Percentiles rank a stretch among this genome's conserved stretches.
Conservation (phyloP, 2,888 invertebrate species). For the Cyclophora albipunctata region DNA sequence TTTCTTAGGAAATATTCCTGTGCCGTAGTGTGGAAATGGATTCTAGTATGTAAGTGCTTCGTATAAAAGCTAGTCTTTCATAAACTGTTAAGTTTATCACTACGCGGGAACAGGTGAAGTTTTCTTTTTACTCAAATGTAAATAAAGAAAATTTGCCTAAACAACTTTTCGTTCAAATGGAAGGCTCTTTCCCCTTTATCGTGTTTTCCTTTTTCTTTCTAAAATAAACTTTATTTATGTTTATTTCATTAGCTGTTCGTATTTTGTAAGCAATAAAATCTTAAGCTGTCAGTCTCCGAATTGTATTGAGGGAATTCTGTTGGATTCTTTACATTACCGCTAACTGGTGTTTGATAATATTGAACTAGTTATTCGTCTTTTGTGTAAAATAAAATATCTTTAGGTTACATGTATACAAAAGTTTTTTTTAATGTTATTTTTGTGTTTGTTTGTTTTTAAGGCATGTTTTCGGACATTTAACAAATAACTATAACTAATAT, state of each 20-base stretch:
- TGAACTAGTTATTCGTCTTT: too few relatives aligned
- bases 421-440: too few relatives aligned
- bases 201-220: constrained; percentile 37
- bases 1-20: too few relatives aligned
- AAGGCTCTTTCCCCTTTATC: constrained; percentile 39
- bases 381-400: too few relatives aligned
- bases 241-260: constrained; percentile 32
- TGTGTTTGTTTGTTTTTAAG: too few relatives aligned
- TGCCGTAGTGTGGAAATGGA: too few relatives aligned
- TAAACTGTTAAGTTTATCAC: constrained; percentile 30
- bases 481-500: too few relatives aligned
- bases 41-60: background rate
- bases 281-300: constrained; percentile 2
- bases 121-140: constrained; percentile 37
- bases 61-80: constrained; percentile 11
- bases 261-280: constrained; percentile 24
- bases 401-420: too few relatives aligned
- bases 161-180: constrained; percentile 46
- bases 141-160: constrained; percentile 46
- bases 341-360: too few relatives aligned
- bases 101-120: constrained; percentile 31
- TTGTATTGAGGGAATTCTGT: too few relatives aligned
- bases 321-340: too few relatives aligned
- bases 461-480: too few relatives aligned
- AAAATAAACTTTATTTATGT: constrained; percentile 39